phyloP scores from a whole-genome alignment of 2,113 vertebrate species.

The Columba janthina region DNA sequence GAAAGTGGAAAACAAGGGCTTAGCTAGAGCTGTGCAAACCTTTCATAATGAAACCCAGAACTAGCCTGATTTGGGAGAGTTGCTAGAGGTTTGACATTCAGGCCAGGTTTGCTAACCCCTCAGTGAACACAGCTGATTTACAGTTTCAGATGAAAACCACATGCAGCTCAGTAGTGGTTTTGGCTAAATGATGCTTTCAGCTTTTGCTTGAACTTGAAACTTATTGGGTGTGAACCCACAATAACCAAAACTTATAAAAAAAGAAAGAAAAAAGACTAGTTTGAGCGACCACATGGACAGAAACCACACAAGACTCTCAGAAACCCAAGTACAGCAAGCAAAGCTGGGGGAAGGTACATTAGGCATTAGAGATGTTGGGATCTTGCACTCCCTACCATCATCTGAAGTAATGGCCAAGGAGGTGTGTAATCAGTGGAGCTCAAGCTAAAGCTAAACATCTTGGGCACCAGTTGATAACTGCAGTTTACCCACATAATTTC shows the following conservation, averaged over 20 bases:
- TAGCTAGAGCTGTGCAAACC: slow-evolving; percentile 50
- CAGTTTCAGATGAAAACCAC: slow-evolving; percentile 33
- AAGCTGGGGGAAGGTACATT: background rate
- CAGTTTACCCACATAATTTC: background rate
- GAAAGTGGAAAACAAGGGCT: slow-evolving; percentile 57
- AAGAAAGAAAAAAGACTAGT: background rate
- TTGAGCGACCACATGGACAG: background rate
- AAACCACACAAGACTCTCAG: background rate
- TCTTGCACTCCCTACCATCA: background rate
- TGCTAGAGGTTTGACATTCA: slow-evolving; percentile 34
- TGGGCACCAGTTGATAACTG: background rate
- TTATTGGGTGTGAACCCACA: slow-evolving; percentile 17
- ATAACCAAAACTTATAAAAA: background rate
- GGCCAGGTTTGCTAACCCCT: slow-evolving; percentile 37
- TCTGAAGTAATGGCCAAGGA: background rate
- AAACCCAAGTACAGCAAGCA: background rate
- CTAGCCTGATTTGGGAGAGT: background rate
- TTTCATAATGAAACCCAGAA: slow-evolving; percentile 54
- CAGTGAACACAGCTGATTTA: background rate
- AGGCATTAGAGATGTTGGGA: background rate
- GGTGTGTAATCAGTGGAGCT: background rate
- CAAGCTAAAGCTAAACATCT: background rate
- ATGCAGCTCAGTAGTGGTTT: slow-evolving; percentile 28
- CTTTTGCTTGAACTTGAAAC: slow-evolving; percentile 33
- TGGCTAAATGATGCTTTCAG: slow-evolving; percentile 9